phyloP scores from a whole-genome alignment of 2,113 vertebrate species.

The Chaetodon auriga region DNA sequence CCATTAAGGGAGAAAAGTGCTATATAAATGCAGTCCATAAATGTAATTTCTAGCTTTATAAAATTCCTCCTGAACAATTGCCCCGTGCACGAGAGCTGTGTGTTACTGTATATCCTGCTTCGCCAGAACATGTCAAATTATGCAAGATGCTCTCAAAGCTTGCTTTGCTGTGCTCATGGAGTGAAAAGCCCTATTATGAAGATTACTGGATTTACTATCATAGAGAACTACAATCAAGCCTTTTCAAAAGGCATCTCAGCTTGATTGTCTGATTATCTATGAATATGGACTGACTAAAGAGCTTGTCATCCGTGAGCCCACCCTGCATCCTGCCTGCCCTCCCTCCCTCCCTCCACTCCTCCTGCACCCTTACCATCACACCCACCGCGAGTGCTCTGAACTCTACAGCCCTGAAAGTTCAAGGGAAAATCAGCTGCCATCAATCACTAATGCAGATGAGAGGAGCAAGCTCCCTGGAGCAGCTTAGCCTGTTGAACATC shows the following conservation, averaged over 20 bases:
- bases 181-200: slow-evolving; percentile 19
- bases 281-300: slow-evolving; percentile 36
- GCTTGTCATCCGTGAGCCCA: slow-evolving; percentile 48
- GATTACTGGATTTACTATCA: slow-evolving; percentile 38
- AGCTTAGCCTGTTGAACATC: slow-evolving; percentile 78
- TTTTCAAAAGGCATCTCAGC: slow-evolving; percentile 47
- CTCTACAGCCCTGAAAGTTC: slow-evolving; percentile 65
- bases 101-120: slow-evolving; percentile 1
- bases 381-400: slow-evolving; percentile 58
- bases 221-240: slow-evolving; percentile 38
- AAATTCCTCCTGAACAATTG: neutral
- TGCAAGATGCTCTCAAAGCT: slow-evolving; percentile 9
- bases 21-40: neutral
- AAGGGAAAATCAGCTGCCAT: slow-evolving; percentile 76
- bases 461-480: slow-evolving; percentile 56
- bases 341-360: neutral
- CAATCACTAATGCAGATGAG: slow-evolving; percentile 77
- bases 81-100: neutral
- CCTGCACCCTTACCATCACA: slow-evolving; percentile 21
- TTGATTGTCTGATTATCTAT: slow-evolving; percentile 61
- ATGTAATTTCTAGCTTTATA: neutral
- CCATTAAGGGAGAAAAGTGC: neutral
- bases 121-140: slow-evolving; percentile 31
- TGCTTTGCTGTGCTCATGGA: neutral
- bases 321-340: slow-evolving; percentile 28